Evolutionary conservation across 2,888 invertebrate species (phyloP).

Genomic region (Galeruca laticollis): DNA sequence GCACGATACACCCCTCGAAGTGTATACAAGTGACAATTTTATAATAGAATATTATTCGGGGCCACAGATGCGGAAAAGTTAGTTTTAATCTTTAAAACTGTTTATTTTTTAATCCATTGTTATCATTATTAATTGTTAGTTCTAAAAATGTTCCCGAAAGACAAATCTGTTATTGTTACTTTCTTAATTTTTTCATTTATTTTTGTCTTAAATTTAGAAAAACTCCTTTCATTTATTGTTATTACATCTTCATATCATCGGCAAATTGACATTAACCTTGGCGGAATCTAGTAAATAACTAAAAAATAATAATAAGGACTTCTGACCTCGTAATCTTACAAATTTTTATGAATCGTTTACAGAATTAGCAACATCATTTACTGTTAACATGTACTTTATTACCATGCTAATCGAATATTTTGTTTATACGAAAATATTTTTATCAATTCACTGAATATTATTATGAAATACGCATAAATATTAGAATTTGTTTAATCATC

Average conservation of each 20-base stretch:
- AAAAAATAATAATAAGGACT: constrained; percentile 8
- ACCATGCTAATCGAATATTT: background rate
- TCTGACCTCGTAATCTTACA: constrained; percentile 16
- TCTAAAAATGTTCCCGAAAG: no score
- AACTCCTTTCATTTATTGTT: background rate
- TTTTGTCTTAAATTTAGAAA: background rate
- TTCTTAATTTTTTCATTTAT: background rate
- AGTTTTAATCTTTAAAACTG: no score
- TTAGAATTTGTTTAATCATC: no score
- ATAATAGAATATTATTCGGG: no score
- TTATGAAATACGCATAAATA: no score
- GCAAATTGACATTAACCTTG: background rate
- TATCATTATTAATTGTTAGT: no score
- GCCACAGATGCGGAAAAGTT: no score
- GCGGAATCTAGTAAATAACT: background rate
- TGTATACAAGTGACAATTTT: no score
- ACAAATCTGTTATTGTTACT: no score
- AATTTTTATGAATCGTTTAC: background rate
- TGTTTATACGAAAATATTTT: background rate
- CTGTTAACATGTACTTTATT: background rate
- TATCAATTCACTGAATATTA: background rate
- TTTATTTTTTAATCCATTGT: no score
- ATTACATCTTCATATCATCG: background rate
- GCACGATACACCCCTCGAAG: no score
- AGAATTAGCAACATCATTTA: constrained; percentile 23